Conservation (phyloP, 2,113 vertebrate species). For the Malurus cyaneus region DNA sequence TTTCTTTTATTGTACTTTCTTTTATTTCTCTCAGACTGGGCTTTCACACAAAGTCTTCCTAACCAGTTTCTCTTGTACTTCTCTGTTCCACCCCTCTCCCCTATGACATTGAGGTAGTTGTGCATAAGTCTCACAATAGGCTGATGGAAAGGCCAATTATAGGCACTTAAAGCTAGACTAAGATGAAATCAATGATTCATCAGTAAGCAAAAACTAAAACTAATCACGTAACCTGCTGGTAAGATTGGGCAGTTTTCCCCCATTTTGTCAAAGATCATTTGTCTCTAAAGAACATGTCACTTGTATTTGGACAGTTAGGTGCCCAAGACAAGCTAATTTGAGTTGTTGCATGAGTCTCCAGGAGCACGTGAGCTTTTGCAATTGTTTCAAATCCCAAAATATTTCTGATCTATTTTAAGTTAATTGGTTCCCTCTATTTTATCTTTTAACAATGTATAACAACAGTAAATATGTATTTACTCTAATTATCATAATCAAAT, state of each 20-base stretch:
- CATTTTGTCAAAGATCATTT: slow-evolving; percentile 25
- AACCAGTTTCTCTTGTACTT: not conserved
- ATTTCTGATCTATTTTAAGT: not conserved
- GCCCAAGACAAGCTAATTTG: not conserved
- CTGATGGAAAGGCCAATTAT: not conserved
- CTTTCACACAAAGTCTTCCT: not conserved
- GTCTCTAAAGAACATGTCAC: not conserved
- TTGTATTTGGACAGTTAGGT: not conserved
- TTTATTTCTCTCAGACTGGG: not conserved
- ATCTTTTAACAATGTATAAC: not conserved
- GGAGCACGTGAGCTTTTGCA: not conserved
- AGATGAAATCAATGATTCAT: not conserved
- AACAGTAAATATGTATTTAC: not conserved
- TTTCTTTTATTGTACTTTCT: not conserved
- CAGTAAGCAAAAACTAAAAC: slow-evolving; percentile 20
- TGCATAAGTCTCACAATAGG: not conserved
- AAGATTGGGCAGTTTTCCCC: not conserved
- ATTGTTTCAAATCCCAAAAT: not conserved
- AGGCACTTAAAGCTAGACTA: not conserved
- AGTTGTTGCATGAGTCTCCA: not conserved
- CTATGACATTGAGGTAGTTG: not conserved
- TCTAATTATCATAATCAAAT: not conserved
- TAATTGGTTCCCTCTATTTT: not conserved
- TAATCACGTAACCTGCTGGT: slow-evolving; percentile 1
- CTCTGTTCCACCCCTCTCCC: not conserved